Base-by-base conservation (phyloP, 2,113 vertebrate genomes). In the Sminthopsis crassicaudata region DNA sequence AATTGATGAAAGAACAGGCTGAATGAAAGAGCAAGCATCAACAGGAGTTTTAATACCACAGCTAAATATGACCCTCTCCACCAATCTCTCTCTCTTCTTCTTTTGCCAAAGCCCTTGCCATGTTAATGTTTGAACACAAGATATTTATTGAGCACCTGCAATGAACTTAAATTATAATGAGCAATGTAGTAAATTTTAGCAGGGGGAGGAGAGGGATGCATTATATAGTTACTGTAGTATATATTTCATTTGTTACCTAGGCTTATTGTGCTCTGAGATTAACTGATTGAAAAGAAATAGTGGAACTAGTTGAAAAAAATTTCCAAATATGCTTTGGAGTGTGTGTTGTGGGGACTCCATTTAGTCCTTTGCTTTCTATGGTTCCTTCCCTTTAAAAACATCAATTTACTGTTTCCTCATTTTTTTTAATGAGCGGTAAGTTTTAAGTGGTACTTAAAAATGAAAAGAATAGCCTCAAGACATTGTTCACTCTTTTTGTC, bases 401-500 rank as follows among this genome's bases (percentile, higher is more conserved):
- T 42, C 48, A 90, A 53, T 89, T 92, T 93, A 51, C 30, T 95
- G 89, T 96, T 92, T 76, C 42, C 11, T 94, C 48, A 46, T 91
- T 14, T 89, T 51, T 51, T 51, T 51, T 10, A 51, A 94, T 51
- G 53, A 90, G 19, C 36, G 55, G 88, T 50, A 92, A 60, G 53
- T 91, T 92, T 23, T 50, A 93, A 76, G 8, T 52, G 25, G 46
- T 89, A 67, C 53, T 67, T 67, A 93, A 51, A 95, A 48, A 1
- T 53, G 23, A 60, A 90, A 91, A 93, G 23, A 60, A 90, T 90
- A 93, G 46, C 84, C 24, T 90, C 46, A 76, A 89, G 24, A 1
- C 36, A 53, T 53, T 48, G 42, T 36, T 9, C 54, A 42, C 26
- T 96, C 94, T 96, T 53, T 53, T 10, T 95, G 90, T 89, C 96